A percentile compares a stretch with the other conserved stretches of the same genome.
Conservation (phyloP, 2,888 invertebrate genomes). For the Mechanitis messenoides region DNA sequence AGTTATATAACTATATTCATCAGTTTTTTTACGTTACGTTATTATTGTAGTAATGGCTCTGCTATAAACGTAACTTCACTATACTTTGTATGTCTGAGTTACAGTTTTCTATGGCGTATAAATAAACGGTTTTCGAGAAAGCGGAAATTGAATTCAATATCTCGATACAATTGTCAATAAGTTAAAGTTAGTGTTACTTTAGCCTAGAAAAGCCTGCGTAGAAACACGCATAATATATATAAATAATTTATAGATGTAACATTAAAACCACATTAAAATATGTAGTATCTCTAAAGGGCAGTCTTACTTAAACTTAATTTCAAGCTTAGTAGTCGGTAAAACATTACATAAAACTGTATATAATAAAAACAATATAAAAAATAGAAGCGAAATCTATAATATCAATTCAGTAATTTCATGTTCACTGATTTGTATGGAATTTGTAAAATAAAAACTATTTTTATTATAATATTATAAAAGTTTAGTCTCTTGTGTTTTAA, state of each 20-base stretch:
- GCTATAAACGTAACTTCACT: conserved; percentile 9
- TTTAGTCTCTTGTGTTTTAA: not conserved
- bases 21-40: no score
- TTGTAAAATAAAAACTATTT: no score
- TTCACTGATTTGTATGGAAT: no score
- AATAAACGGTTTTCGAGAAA: conserved; percentile 36
- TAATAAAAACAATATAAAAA: no score
- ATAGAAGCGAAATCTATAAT: no score
- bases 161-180: conserved; percentile 55
- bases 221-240: conserved; percentile 30
- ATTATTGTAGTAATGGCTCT: not conserved
- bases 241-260: not conserved
- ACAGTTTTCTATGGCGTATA: conserved; percentile 34
- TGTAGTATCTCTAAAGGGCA: no score
- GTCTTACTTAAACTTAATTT: no score
- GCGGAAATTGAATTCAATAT: conserved; percentile 46
- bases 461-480: not conserved
- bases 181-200: conserved; percentile 44
- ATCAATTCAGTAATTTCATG: no score
- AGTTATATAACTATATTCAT: no score
- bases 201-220: conserved; percentile 38
- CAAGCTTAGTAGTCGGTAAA: no score
- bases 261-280: no score
- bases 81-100: conserved; percentile 26
- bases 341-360: no score